Percentiles rank a stretch among this genome's conserved stretches.
phyloP scores from a whole-genome alignment of 1,140 invertebrate species.

The Cataglyphis hispanica region DNA sequence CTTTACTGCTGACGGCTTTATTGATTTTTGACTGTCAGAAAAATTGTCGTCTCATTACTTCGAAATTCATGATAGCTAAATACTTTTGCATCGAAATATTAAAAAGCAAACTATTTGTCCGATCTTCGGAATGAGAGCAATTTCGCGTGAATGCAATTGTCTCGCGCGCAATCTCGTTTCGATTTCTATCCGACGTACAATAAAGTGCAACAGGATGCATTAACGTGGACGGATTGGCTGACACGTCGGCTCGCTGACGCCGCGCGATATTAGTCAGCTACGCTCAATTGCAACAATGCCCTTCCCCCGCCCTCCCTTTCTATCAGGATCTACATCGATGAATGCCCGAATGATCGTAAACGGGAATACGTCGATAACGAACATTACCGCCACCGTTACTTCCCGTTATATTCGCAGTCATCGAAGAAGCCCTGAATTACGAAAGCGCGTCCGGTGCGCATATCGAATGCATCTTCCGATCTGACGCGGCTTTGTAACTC shows the following conservation, averaged over 20 bases:
- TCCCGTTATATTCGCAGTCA: conserved; percentile 6
- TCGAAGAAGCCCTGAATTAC: conserved; percentile 51
- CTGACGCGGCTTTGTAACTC: conserved; percentile 21
- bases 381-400: background rate
- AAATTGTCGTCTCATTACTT: no score
- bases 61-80: no score
- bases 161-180: conserved; percentile 17
- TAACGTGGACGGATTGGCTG: conserved; percentile 32
- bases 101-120: no score
- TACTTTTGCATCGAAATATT: no score
- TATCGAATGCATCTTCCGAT: conserved; percentile 37
- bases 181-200: conserved; percentile 30
- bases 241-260: conserved; percentile 38
- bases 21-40: no score
- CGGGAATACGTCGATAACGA: conserved; percentile 51
- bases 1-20: no score
- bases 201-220: conserved; percentile 61
- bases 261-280: conserved; percentile 50
- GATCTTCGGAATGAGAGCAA: background rate
- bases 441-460: conserved; percentile 46
- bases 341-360: conserved; percentile 47
- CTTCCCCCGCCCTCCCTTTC: background rate
- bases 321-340: conserved; percentile 53
- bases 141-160: conserved; percentile 26
- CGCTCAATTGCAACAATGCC: conserved; percentile 55